Evolutionary conservation across 1,140 invertebrate species (phyloP).

Genomic region (Zaprionus tsacasi): DNA sequence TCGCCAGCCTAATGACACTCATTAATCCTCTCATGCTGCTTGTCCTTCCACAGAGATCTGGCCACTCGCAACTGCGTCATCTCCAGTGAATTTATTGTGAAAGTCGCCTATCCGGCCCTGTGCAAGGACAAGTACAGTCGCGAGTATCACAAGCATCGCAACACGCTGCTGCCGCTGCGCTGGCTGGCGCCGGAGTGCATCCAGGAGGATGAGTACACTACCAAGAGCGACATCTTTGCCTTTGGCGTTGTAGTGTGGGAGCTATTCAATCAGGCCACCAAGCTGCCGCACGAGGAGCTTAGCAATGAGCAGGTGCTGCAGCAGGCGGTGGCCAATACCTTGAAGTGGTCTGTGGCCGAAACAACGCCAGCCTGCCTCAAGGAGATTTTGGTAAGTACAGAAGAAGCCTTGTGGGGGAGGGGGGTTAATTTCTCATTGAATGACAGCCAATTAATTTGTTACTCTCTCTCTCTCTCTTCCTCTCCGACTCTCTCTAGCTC

Average conservation of each 20-base stretch:
- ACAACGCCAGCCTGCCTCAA: slow-evolving; percentile 88
- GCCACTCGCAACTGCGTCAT: slow-evolving; percentile 97
- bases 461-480: neutral
- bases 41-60: slow-evolving; percentile 88
- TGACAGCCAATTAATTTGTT: slow-evolving; percentile 26
- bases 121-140: slow-evolving; percentile 93
- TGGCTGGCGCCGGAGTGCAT: slow-evolving; percentile 96
- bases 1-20: slow-evolving; percentile 7
- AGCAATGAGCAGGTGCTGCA: slow-evolving; percentile 91
- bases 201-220: slow-evolving; percentile 95
- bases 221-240: slow-evolving; percentile 97
- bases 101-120: slow-evolving; percentile 92
- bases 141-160: slow-evolving; percentile 93
- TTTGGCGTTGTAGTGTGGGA: slow-evolving; percentile 96
- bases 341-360: slow-evolving; percentile 88
- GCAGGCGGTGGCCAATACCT: slow-evolving; percentile 87
- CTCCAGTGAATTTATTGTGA: slow-evolving; percentile 92
- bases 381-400: slow-evolving; percentile 86
- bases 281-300: slow-evolving; percentile 93
- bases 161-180: slow-evolving; percentile 91
- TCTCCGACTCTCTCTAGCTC: slow-evolving; percentile 35
- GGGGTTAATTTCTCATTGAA: neutral
- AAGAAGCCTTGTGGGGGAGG: no score
- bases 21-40: slow-evolving; percentile 8
- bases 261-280: slow-evolving; percentile 89